A percentile compares a stretch with the other conserved stretches of the same genome.
Evolutionary conservation across 2,888 invertebrate genomes (phyloP).

Genomic region (Ypsolopha sequella): DNA sequence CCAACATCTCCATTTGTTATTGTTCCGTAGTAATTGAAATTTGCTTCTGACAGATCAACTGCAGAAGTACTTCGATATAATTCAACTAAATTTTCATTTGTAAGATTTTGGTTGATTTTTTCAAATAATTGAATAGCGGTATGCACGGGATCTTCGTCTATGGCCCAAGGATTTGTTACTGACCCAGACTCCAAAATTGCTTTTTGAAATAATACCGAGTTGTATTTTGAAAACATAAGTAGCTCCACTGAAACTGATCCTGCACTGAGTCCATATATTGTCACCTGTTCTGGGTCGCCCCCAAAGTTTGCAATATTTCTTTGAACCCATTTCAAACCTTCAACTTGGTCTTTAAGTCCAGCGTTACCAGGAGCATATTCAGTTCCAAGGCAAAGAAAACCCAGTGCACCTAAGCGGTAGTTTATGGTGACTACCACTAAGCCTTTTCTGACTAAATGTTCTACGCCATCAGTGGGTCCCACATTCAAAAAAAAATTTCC

Average conservation of each 20-base stretch:
- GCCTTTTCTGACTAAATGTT: conserved; percentile 39
- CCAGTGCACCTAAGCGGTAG: conserved; percentile 40
- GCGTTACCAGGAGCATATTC: conserved; percentile 46
- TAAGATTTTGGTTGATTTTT: conserved; percentile 33
- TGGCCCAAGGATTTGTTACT: conserved; percentile 29
- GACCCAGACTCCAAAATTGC: conserved; percentile 49
- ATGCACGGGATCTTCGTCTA: conserved; percentile 8
- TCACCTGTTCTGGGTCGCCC: conserved; percentile 39
- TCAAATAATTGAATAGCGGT: conserved; percentile 35
- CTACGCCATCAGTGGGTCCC: conserved; percentile 37
- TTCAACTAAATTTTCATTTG: conserved; percentile 22
- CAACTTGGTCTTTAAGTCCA: conserved; percentile 46
- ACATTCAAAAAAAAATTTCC: conserved; percentile 45
- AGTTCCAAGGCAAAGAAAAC: conserved; percentile 32
- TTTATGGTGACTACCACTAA: conserved; percentile 51
- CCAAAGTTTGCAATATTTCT: conserved; percentile 38
- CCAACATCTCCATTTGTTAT: conserved; percentile 28
- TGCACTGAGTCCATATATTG: conserved; percentile 51
- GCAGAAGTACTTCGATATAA: conserved; percentile 29
- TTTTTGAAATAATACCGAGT: conserved; percentile 42
- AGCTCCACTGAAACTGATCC: conserved; percentile 42
- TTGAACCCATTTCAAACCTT: conserved; percentile 37
- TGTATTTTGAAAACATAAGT: conserved; percentile 48
- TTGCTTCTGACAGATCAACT: conserved; percentile 22
- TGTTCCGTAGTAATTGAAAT: conserved; percentile 31